These are phyloP conservation scores for Sclerodermus sp. DNA, from an alignment of 2,888 invertebrate genomes.

Conservation along the genomic window DNA sequence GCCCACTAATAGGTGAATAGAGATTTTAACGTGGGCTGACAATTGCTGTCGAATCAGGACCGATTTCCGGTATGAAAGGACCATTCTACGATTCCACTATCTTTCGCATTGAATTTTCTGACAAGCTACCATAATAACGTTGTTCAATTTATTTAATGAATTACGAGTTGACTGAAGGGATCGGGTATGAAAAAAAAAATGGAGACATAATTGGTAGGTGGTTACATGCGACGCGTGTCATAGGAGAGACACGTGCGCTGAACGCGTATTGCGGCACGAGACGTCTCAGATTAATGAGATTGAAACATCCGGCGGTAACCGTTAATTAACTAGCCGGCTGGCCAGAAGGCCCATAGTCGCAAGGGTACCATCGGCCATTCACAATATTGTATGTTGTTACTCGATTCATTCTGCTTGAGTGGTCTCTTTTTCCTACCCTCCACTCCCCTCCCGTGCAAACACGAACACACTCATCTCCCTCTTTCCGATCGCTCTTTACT, in stretches of 20 bases:
- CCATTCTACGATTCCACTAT: conserved; percentile 1
- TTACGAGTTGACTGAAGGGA: neutral
- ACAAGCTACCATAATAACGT: too few relatives aligned
- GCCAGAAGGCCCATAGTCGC: too few relatives aligned
- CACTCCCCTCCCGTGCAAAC: too few relatives aligned
- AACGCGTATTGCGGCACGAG: neutral
- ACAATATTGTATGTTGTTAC: too few relatives aligned
- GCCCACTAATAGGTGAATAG: conserved; percentile 27
- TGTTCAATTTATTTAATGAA: too few relatives aligned
- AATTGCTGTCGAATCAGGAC: conserved; percentile 24
- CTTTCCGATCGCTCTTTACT: too few relatives aligned
- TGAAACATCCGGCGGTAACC: conserved; percentile 10
- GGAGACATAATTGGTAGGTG: conserved; percentile 8
- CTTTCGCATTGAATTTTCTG: too few relatives aligned
- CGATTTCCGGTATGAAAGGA: conserved; percentile 29
- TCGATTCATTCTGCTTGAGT: too few relatives aligned
- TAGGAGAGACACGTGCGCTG: conserved; percentile 3
- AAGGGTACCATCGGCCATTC: too few relatives aligned
- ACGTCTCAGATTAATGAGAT: conserved; percentile 14
- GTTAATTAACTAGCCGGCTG: conserved; percentile 5
- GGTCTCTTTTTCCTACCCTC: too few relatives aligned
- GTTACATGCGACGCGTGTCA: neutral
- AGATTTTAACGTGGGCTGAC: conserved; percentile 28
- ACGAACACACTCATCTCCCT: too few relatives aligned
- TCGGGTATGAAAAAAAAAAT: neutral